Percentiles rank a stretch among this genome's conserved stretches.
phyloP scores from a whole-genome alignment of 2,888 invertebrate genomes.

The Lysandra coridon region DNA sequence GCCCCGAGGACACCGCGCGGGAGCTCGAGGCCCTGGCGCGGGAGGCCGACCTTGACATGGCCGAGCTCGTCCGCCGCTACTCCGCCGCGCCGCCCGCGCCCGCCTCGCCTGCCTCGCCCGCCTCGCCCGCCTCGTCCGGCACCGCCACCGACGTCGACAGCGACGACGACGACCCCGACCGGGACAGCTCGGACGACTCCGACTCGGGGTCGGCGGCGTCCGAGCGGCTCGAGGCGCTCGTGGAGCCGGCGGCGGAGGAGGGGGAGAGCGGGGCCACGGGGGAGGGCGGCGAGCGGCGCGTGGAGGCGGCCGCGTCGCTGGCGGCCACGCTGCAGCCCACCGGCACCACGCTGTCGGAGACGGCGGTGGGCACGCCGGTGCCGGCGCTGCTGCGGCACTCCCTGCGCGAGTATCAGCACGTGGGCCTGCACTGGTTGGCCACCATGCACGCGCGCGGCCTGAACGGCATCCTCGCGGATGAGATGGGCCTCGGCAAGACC shows the following conservation, averaged over 20 bases:
- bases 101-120: slow-evolving; percentile 28
- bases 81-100: slow-evolving; percentile 43
- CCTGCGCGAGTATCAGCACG: slow-evolving; percentile 97
- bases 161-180: slow-evolving; percentile 39
- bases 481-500: slow-evolving; percentile 98
- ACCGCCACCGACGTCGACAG: slow-evolving; percentile 47
- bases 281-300: slow-evolving; percentile 82
- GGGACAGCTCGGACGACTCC: slow-evolving; percentile 45
- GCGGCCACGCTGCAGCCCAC: slow-evolving; percentile 98
- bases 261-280: slow-evolving; percentile 38
- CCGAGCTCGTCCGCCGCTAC: slow-evolving; percentile 90
- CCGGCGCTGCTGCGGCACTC: slow-evolving; percentile 95
- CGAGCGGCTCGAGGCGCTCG: slow-evolving; percentile 53
- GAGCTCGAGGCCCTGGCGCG: slow-evolving; percentile 90
- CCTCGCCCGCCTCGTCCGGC: slow-evolving; percentile 36
- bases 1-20: slow-evolving; percentile 75
- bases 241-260: slow-evolving; percentile 39
- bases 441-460: slow-evolving; percentile 97
- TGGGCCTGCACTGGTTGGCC: slow-evolving; percentile 98
- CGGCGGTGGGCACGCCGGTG: slow-evolving; percentile 94
- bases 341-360: slow-evolving; percentile 97
- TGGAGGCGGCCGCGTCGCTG: slow-evolving; percentile 95
- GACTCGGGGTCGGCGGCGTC: slow-evolving; percentile 49
- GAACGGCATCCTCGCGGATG: slow-evolving; percentile 97
- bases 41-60: slow-evolving; percentile 90